Evolutionary conservation across 2,888 invertebrate genomes (phyloP).

Genomic region (Protodeltote pygarga): DNA sequence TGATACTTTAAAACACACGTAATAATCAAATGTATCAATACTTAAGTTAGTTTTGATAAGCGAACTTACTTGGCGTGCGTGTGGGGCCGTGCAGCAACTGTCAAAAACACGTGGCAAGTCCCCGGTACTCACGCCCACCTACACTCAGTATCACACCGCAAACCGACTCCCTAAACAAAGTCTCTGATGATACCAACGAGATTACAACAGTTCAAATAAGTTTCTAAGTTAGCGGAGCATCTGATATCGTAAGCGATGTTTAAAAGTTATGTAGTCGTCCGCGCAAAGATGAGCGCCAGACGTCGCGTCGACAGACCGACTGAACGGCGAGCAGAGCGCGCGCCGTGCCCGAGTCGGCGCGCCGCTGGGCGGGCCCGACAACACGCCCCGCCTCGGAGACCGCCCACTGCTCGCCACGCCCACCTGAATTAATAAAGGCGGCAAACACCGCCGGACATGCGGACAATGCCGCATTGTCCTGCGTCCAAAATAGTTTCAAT

Average conservation of each 20-base stretch:
- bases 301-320: slow-evolving; percentile 80
- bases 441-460: slow-evolving; percentile 85
- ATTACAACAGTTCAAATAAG: slow-evolving; percentile 14
- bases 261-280: slow-evolving; percentile 61
- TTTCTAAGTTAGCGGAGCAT: slow-evolving; percentile 40
- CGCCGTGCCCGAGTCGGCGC: slow-evolving; percentile 55
- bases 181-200: slow-evolving; percentile 30
- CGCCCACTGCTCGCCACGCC: slow-evolving; percentile 78
- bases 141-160: slow-evolving; percentile 49
- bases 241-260: slow-evolving; percentile 58
- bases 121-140: slow-evolving; percentile 52
- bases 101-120: slow-evolving; percentile 58
- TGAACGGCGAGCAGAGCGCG: slow-evolving; percentile 64
- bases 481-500: slow-evolving; percentile 86
- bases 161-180: slow-evolving; percentile 41
- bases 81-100: slow-evolving; percentile 68
- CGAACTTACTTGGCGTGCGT: slow-evolving; percentile 79
- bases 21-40: slow-evolving; percentile 1
- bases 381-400: slow-evolving; percentile 64
- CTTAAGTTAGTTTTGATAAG: slow-evolving; percentile 15
- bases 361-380: slow-evolving; percentile 56
- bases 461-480: slow-evolving; percentile 85
- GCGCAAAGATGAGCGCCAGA: slow-evolving; percentile 71
- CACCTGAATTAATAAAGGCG: slow-evolving; percentile 85
- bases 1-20: not conserved